These are phyloP conservation scores for Phalacrocorax aristotelis DNA, from an alignment of 2,113 vertebrate species.

Conservation along the genomic window DNA sequence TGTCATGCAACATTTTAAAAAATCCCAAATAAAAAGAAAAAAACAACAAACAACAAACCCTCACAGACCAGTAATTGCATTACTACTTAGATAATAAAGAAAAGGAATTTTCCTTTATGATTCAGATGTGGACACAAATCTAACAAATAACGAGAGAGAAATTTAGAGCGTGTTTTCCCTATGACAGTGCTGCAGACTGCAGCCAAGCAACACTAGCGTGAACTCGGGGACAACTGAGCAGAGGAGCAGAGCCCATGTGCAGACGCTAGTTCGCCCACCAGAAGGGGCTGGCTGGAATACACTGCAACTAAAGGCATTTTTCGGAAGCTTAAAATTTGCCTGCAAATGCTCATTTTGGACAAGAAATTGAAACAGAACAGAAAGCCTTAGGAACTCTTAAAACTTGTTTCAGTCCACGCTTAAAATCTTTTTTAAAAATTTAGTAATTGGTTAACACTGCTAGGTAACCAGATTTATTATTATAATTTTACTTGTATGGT, in stretches of 20 bases:
- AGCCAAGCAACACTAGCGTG: background rate
- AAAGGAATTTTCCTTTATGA: background rate
- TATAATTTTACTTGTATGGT: no score
- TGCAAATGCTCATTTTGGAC: background rate
- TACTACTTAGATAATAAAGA: background rate
- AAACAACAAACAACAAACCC: background rate
- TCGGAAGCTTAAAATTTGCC: background rate
- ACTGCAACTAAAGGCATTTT: background rate
- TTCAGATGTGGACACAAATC: background rate
- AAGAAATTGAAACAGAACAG: background rate
- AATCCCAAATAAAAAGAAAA: background rate
- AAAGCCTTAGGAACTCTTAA: background rate
- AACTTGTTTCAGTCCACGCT: accelerated
- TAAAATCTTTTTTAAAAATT: accelerated
- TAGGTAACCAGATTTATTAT: accelerated
- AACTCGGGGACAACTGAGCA: accelerated
- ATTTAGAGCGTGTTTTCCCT: background rate
- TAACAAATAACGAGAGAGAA: background rate
- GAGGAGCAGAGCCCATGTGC: background rate
- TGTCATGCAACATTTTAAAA: background rate
- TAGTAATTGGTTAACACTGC: background rate
- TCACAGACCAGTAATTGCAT: background rate
- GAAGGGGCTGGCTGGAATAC: background rate
- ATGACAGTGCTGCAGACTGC: background rate
- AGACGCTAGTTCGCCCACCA: background rate